phyloP scores from a whole-genome alignment of 2,888 invertebrate species.

The Chironomus riparius region DNA sequence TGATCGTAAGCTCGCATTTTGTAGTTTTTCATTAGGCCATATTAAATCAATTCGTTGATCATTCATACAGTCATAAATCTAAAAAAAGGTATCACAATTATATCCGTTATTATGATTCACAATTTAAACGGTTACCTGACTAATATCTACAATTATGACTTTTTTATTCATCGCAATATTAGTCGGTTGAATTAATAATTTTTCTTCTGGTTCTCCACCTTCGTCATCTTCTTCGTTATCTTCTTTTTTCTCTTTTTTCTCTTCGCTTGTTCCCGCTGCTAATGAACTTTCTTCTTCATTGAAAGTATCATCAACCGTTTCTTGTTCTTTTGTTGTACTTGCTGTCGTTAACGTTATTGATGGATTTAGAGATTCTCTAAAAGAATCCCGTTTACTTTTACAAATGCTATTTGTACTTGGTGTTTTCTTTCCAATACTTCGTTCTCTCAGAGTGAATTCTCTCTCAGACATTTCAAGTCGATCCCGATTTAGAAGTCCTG shows the following conservation, averaged over 20 bases:
- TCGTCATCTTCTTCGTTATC: conserved; percentile 26
- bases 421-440: conserved; percentile 24
- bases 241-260: conserved; percentile 13
- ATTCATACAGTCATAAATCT: conserved; percentile 86
- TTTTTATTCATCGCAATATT: conserved; percentile 38
- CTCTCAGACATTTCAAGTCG: conserved; percentile 29
- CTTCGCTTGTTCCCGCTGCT: conserved; percentile 2
- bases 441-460: conserved; percentile 28
- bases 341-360: conserved; percentile 15
- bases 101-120: neutral
- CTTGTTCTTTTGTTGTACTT: conserved; percentile 25
- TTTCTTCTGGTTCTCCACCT: conserved; percentile 10
- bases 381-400: conserved; percentile 24
- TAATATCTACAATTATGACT: conserved; percentile 41
- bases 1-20: conserved; percentile 75
- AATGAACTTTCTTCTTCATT: conserved; percentile 12
- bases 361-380: conserved; percentile 25
- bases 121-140: conserved; percentile 10
- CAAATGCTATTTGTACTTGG: conserved; percentile 12
- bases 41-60: conserved; percentile 86
- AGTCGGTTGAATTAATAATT: conserved; percentile 32
- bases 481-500: conserved; percentile 65
- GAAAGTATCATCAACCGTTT: conserved; percentile 29
- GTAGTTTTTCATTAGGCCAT: conserved; percentile 89
- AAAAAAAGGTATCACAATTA: conserved; percentile 29